These are phyloP conservation scores for Formicarius rufipectus DNA, from an alignment of 2,113 vertebrate genomes.

Conservation along the genomic window DNA sequence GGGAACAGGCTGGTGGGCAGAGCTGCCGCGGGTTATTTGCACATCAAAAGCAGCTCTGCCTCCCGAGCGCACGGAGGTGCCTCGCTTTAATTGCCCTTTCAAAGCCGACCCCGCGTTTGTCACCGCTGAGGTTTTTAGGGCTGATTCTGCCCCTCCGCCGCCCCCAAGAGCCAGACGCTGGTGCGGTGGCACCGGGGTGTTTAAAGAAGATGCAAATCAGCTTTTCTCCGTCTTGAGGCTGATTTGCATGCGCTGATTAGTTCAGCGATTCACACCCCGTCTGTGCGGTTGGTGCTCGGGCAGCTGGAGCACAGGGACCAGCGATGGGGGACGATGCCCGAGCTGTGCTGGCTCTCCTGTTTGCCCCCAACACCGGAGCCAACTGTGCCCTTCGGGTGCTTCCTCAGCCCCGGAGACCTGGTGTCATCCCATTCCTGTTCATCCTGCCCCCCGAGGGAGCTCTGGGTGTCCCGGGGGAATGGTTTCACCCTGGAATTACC, in stretches of 20 bases:
- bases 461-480: fast-evolving
- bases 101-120: background rate
- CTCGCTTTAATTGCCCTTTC: background rate
- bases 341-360: background rate
- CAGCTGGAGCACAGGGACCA: background rate
- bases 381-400: fast-evolving
- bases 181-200: background rate
- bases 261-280: background rate
- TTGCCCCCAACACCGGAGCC: background rate
- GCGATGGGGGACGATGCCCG: fast-evolving
- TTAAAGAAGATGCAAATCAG: background rate
- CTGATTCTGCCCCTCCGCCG: background rate
- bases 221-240: background rate
- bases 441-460: fast-evolving
- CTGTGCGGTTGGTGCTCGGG: background rate
- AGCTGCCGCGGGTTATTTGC: conserved; percentile 5
- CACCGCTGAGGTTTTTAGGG: background rate
- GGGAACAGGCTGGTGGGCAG: background rate
- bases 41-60: conserved; percentile 40
- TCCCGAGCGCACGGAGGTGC: background rate
- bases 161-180: background rate
- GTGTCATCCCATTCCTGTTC: fast-evolving
- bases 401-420: background rate
- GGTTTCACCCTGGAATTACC: fast-evolving
- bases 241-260: background rate